phyloP scores from a whole-genome alignment of 2,888 invertebrate species.

The Nysson spinosus region DNA sequence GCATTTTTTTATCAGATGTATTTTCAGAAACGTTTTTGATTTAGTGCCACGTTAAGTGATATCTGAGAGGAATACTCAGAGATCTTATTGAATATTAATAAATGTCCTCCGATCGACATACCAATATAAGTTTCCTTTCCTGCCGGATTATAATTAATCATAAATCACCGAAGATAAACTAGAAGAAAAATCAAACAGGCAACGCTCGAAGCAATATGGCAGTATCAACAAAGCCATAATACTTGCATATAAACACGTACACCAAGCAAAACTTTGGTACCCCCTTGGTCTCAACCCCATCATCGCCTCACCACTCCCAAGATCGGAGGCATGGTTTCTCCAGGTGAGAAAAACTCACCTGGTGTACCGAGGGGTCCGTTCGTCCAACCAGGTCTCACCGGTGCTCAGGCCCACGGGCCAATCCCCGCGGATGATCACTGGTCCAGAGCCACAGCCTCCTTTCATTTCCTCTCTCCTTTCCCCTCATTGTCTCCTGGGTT shows the following conservation, averaged over 20 bases:
- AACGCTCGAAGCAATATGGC: neutral
- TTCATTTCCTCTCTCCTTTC: constrained; percentile 54
- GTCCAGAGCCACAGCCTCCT: constrained; percentile 69
- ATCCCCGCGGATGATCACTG: constrained; percentile 69
- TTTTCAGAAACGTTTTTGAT: too few relatives aligned
- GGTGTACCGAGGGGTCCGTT: constrained; percentile 57
- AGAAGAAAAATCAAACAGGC: too few relatives aligned
- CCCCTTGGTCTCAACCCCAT: constrained; percentile 34
- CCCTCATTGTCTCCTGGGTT: constrained; percentile 21
- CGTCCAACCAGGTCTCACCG: constrained; percentile 66
- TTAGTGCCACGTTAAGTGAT: too few relatives aligned
- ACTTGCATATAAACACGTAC: constrained; percentile 12
- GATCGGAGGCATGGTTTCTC: constrained; percentile 56
- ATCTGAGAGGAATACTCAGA: too few relatives aligned
- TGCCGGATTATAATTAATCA: too few relatives aligned
- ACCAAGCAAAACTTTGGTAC: constrained; percentile 9
- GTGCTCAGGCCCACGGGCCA: constrained; percentile 63
- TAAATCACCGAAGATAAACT: too few relatives aligned
- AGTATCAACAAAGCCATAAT: constrained; percentile 22
- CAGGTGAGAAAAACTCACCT: constrained; percentile 64
- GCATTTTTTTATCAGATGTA: too few relatives aligned
- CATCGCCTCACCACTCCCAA: constrained; percentile 54
- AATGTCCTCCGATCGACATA: too few relatives aligned
- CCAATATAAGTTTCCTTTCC: too few relatives aligned
- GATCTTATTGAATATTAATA: too few relatives aligned